A percentile compares a stretch with the other conserved stretches of the same genome.
Conservation (phyloP, 2,113 vertebrate genomes). For the Sinosuthora webbiana region DNA sequence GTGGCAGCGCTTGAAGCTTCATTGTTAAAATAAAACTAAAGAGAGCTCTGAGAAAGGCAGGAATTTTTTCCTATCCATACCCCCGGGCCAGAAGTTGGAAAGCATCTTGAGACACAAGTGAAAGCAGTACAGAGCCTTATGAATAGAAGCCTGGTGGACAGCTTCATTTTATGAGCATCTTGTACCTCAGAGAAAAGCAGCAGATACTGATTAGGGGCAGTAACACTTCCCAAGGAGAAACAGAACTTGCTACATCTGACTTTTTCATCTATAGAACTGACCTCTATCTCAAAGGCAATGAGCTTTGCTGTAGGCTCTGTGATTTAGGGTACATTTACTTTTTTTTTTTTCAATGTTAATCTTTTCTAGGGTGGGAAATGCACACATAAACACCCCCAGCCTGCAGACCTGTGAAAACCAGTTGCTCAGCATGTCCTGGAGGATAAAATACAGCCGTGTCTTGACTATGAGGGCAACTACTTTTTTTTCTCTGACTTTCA, state of each 20-base stretch:
- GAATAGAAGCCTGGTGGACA: background rate
- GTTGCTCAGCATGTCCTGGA: background rate
- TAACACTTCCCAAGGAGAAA: background rate
- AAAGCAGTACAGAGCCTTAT: background rate
- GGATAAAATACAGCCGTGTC: background rate
- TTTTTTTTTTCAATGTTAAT: background rate
- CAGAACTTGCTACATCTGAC: background rate
- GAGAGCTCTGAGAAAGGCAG: background rate
- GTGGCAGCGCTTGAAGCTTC: background rate
- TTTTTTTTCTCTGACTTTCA: background rate
- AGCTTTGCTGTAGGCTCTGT: background rate
- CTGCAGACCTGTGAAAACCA: background rate
- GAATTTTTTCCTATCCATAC: background rate
- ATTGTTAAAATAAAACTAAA: background rate
- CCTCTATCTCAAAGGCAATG: background rate
- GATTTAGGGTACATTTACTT: background rate
- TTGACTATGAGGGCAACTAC: background rate
- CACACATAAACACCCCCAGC: background rate
- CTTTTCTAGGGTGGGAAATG: background rate
- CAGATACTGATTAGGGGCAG: background rate
- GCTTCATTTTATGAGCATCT: background rate
- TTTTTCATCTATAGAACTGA: background rate
- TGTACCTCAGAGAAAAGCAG: background rate
- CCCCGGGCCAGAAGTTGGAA: background rate
- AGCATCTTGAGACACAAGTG: background rate